Percentiles rank a stretch among this genome's conserved stretches.
phyloP scores from a whole-genome alignment of 2,797 vertebrate species.

The Rallus crepitans region DNA sequence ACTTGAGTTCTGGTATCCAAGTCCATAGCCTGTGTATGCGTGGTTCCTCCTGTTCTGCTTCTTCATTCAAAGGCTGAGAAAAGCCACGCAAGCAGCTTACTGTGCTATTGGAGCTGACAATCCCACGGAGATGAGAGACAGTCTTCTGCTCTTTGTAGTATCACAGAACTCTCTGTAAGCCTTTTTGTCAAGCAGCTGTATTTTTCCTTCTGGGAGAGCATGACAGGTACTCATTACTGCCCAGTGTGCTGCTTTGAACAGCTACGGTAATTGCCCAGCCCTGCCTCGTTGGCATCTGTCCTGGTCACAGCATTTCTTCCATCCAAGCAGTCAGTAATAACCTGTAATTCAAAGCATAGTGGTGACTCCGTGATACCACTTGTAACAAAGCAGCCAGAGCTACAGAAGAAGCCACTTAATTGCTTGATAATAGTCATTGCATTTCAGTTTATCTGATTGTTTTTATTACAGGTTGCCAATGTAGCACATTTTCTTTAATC shows the following conservation, averaged over 20 bases:
- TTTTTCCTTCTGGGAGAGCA: background rate
- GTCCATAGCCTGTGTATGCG: background rate
- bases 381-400: constrained; percentile 18
- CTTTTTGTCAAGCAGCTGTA: background rate
- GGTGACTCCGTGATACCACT: background rate
- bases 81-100: background rate
- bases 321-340: background rate
- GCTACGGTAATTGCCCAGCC: background rate
- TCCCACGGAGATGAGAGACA: background rate
- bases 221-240: constrained; percentile 14
- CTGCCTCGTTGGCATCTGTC: constrained; percentile 24
- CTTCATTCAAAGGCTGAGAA: background rate
- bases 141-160: background rate
- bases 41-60: background rate
- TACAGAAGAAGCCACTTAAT: constrained; percentile 5
- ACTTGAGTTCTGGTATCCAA: background rate
- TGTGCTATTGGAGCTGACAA: background rate
- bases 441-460: constrained; percentile 3
- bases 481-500: constrained; percentile 25
- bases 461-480: background rate
- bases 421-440: background rate
- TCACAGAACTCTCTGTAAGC: background rate
- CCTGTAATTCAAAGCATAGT: background rate
- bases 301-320: constrained; percentile 16
- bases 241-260: background rate